Base-by-base conservation (phyloP, 2,888 invertebrate genomes). In the Sacculina carcini region DNA sequence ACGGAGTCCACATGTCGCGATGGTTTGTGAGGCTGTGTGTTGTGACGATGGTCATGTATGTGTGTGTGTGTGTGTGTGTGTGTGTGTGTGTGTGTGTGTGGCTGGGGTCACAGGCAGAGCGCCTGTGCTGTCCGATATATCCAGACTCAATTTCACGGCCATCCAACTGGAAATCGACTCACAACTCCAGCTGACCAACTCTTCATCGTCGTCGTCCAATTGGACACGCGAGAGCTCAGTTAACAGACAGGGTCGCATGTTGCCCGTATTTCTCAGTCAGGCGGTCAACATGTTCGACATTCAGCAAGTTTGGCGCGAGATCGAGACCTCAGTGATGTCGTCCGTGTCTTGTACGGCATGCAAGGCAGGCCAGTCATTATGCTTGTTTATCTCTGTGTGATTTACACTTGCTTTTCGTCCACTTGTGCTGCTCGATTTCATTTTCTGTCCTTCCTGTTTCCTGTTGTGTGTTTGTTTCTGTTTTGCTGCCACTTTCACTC, bases 331-430 rank as follows among this genome's bases (percentile, higher is more conserved):
- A 46, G 78, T 86, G n/a, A 78, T 85, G 78, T 84, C 84, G 1
- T 82, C 78, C 65, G 84, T 87, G 1, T 84, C 84, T 0, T 87
- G 87, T 62, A 84, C 85, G 3, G 87, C 87, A 10, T 87, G 87
- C 62, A 81, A 79, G 67, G 82, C 81, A 51, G 75, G 75, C 71
- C 60, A 63, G 61, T 56, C 28, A n/a, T n/a, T n/a, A n/a, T n/a
- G n/a, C n/a, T n/a, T n/a, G n/a, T 50, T 29, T 16, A 36, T 9
- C 38, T 48, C 24, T 48, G 34, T 16, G 21, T 16, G 40, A 14
- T 29, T n/a, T 9, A 21, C 10, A 29, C 32, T 36, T 52, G 39
- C 21, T 34, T 26, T 14, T 19, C 5, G n/a, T n/a, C n/a, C n/a
- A n/a, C n/a, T n/a, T n/a, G n/a, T n/a, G n/a, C n/a, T n/a, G n/a